Evolutionary conservation across 2,888 invertebrate genomes (phyloP), one percentile per base, ranked within the genome.

Genomic region (Lapara coniferarum): DNA sequence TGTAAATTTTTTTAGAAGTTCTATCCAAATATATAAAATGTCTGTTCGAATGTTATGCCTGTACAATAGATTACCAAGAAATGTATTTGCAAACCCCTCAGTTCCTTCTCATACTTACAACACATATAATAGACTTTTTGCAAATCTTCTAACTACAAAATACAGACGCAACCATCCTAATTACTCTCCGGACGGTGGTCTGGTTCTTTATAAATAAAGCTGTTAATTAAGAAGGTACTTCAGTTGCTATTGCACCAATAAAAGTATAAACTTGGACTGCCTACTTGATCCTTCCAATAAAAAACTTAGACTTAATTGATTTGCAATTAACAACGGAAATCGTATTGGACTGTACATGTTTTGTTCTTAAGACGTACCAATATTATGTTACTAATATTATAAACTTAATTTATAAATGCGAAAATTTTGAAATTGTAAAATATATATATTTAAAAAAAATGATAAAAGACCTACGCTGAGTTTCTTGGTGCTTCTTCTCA

Each of bases 191-290:
- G 88, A 87, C 89, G 90, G 92, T 92, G 91, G 92, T 91, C 91
- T 87, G 81, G 85, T 86, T 88, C 83, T 89, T 90, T 88, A 89
- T 88, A 90, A 91, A 92, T 93, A 88, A 92, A 92, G 89, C 89
- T 92, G 91, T 89, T 89, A 89, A 89, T 89, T 88, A 87, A 81
- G 81, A 82, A 85, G 85, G 84, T 84, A 85, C 87, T 88, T 85
- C 82, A 75, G 87, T 78, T 85, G 83, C 85, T 89, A 90, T 90
- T 89, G 91, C 80, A 66, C 72, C 79, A 77, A 85, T 93, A 92
- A 92, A 92, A 71, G 75, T 72, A 92, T 92, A 91, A 92, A 92
- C 79, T 69, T 77, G 81, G 81, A 86, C 88, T 88, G 87, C 89
- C 90, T 90, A 91, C 92, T 92, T 92, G 87, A 84, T 84, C 85